Conservation (phyloP, 1,140 invertebrate species). For the Aricia agestis region DNA sequence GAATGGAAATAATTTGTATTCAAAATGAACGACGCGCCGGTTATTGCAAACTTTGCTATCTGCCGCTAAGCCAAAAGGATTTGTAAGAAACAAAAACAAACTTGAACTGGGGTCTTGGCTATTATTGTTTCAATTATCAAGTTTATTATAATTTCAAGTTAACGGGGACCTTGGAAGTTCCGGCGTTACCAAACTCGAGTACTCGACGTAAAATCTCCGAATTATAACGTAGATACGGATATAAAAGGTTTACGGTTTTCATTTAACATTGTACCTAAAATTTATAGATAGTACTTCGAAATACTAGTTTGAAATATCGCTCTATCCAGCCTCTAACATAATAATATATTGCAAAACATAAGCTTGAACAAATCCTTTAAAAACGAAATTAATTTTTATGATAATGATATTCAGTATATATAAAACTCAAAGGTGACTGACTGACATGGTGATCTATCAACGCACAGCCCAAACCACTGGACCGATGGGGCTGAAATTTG, state of each 20-base stretch:
- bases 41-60: not conserved
- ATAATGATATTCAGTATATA: too few relatives aligned
- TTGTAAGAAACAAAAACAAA: conserved; percentile 9
- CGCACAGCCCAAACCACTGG: too few relatives aligned
- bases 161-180: not conserved
- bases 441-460: too few relatives aligned
- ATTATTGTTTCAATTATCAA: conserved; percentile 11
- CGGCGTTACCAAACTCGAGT: not conserved
- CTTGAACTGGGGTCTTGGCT: conserved; percentile 2
- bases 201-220: not conserved
- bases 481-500: too few relatives aligned
- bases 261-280: not conserved
- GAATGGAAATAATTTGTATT: not conserved
- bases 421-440: too few relatives aligned
- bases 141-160: conserved; percentile 7
- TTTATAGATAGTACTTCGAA: not conserved
- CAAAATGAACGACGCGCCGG: not conserved
- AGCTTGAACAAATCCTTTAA: not conserved
- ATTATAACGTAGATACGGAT: not conserved
- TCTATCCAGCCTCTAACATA: not conserved
- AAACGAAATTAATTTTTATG: too few relatives aligned
- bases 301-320: not conserved
- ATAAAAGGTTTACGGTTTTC: not conserved
- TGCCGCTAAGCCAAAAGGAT: not conserved
- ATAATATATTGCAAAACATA: not conserved